These are phyloP conservation scores for Danaus plexippus DNA, from an alignment of 1,140 invertebrate genomes.

Conservation along the genomic window DNA sequence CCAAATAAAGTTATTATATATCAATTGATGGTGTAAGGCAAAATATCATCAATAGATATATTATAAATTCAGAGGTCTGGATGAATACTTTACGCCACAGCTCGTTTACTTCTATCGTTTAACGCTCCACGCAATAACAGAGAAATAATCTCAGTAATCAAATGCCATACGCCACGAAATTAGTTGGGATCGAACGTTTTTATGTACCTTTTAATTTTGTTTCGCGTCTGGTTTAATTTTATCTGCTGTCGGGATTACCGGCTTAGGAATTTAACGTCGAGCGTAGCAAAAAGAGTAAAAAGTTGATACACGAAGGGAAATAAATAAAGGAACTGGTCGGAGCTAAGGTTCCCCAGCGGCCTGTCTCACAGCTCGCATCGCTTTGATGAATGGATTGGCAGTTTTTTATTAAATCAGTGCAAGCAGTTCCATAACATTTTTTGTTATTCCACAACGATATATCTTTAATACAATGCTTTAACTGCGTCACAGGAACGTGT, in stretches of 20 bases:
- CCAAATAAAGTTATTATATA: too few species aligned
- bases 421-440: conserved; percentile 38
- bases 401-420: conserved; percentile 51
- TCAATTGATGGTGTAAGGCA: too few species aligned
- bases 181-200: conserved; percentile 66
- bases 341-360: conserved; percentile 56
- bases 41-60: too few species aligned
- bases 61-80: too few species aligned
- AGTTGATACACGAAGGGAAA: conserved; percentile 61
- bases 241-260: conserved; percentile 68
- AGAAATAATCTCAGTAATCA: conserved; percentile 42
- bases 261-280: conserved; percentile 66
- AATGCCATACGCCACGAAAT: conserved; percentile 68
- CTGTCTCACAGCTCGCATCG: conserved; percentile 32
- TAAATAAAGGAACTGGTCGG: conserved; percentile 67
- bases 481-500: conserved; percentile 14
- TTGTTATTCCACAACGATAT: conserved; percentile 12
- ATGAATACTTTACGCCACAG: too few species aligned
- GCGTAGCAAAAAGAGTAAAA: conserved; percentile 62
- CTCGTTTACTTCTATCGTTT: conserved; percentile 42
- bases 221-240: conserved; percentile 72
- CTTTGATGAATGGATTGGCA: conserved; percentile 62
- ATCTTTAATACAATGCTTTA: too few species aligned
- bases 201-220: conserved; percentile 70
- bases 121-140: conserved; percentile 36